A percentile compares a stretch with the other conserved stretches of the same genome.
Conservation (phyloP, 2,888 invertebrate genomes). For the Cepaea hortensis region DNA sequence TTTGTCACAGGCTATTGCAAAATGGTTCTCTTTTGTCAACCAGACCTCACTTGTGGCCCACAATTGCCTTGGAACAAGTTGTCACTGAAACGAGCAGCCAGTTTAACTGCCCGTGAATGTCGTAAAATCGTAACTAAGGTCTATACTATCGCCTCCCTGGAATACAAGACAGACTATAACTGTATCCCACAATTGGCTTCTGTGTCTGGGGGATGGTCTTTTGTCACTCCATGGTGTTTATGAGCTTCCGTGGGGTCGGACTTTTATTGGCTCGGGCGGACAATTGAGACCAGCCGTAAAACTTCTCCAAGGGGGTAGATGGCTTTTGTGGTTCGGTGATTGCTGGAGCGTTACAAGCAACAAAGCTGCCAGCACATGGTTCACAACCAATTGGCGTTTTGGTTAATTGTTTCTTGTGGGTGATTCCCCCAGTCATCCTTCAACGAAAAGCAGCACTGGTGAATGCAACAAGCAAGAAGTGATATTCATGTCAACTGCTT, state of each 20-base stretch:
- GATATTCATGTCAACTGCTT: too few species aligned
- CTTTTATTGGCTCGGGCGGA: slow-evolving; percentile 4
- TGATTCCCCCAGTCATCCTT: too few species aligned
- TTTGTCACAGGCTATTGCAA: neutral
- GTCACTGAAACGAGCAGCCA: neutral
- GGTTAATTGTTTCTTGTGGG: too few species aligned
- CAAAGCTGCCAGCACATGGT: too few species aligned
- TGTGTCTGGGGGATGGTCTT: neutral
- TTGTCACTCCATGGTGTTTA: slow-evolving; percentile 12
- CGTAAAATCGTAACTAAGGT: neutral
- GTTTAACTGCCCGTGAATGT: neutral
- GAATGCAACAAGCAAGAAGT: too few species aligned
- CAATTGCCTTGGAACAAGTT: neutral
- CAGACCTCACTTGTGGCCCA: neutral
- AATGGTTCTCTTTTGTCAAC: neutral
- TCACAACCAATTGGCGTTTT: too few species aligned
- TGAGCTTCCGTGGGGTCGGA: neutral
- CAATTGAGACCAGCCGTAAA: neutral
- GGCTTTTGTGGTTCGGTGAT: neutral
- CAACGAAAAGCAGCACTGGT: too few species aligned
- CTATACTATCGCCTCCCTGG: neutral
- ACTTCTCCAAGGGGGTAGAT: neutral
- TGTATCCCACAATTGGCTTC: neutral
- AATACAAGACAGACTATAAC: neutral
- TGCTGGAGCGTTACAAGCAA: neutral